Percentiles rank a stretch among this genome's conserved stretches.
These are phyloP conservation scores for Enteromius treurensis DNA, from an alignment of 2,797 vertebrate genomes.

Conservation along the genomic window DNA sequence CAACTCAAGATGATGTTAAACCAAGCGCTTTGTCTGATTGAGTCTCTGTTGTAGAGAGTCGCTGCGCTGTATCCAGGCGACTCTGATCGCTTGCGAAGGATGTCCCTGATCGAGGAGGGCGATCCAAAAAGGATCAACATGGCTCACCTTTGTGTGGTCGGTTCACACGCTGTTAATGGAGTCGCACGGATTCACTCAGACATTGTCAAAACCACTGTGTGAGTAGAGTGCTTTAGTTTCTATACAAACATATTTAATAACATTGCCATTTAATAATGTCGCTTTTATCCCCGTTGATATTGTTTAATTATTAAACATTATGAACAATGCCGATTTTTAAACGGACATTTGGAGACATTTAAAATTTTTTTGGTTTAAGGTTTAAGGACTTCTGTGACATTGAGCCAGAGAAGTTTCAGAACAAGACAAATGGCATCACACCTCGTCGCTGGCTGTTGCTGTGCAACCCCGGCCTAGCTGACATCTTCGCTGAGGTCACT, in stretches of 20 bases:
- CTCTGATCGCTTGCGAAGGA: constrained; percentile 77
- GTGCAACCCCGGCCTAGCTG: constrained; percentile 86
- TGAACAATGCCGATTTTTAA: too few relatives aligned
- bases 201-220: constrained; percentile 84
- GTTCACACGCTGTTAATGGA: constrained; percentile 83
- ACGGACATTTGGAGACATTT: not conserved
- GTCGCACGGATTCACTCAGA: constrained; percentile 85
- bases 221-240: constrained; percentile 63
- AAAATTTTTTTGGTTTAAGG: constrained; percentile 59
- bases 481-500: constrained; percentile 84
- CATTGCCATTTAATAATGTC: not conserved
- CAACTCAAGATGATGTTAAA: not conserved
- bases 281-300: too few relatives aligned
- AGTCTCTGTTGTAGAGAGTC: constrained; percentile 68
- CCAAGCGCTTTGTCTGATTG: not conserved
- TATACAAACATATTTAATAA: not conserved
- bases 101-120: constrained; percentile 86
- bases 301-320: not conserved
- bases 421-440: constrained; percentile 90
- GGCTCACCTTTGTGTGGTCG: constrained; percentile 86
- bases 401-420: constrained; percentile 88
- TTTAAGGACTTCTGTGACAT: constrained; percentile 88
- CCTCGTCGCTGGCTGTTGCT: constrained; percentile 89
- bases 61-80: constrained; percentile 81
- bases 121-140: constrained; percentile 87